A percentile compares a stretch with the other conserved stretches of the same genome.
phyloP scores from a whole-genome alignment of 2,113 vertebrate genomes.

The Salvelinus alpinus region DNA sequence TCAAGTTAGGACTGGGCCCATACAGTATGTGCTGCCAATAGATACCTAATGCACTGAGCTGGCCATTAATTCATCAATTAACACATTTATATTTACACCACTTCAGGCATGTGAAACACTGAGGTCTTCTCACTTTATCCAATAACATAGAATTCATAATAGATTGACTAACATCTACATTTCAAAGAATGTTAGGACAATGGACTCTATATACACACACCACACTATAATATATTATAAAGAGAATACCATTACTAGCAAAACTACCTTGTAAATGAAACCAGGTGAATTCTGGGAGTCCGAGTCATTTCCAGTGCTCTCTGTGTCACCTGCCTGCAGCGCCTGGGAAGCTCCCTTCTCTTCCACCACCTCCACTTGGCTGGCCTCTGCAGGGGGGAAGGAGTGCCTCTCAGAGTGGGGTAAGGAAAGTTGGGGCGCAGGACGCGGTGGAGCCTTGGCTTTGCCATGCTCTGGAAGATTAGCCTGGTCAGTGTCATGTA shows the following conservation, averaged over 20 bases:
- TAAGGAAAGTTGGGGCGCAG: constrained; percentile 57
- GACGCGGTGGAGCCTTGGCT: constrained; percentile 45
- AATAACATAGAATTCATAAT: too few relatives aligned
- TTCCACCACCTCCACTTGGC: background rate
- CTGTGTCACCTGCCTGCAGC: background rate
- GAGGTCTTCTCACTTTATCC: too few relatives aligned
- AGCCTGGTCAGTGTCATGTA: constrained; percentile 14
- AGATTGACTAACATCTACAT: background rate
- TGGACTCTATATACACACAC: background rate
- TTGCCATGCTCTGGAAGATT: constrained; percentile 23
- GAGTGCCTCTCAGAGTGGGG: background rate
- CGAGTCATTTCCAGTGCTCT: constrained; percentile 29
- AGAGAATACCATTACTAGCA: background rate
- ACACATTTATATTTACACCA: too few relatives aligned
- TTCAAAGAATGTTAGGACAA: background rate
- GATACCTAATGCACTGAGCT: too few relatives aligned
- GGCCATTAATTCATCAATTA: too few relatives aligned
- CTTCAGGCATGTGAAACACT: too few relatives aligned
- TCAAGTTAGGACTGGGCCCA: too few relatives aligned
- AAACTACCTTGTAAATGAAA: constrained; percentile 64
- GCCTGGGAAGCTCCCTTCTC: background rate
- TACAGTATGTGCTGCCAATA: too few relatives aligned
- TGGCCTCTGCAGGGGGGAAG: too few relatives aligned
- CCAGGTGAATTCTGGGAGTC: constrained; percentile 46
- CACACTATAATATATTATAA: background rate